A percentile compares a stretch with the other conserved stretches of the same genome.
phyloP scores from a whole-genome alignment of 64 coral and sea anemone species.

The Trachythela sp. region DNA sequence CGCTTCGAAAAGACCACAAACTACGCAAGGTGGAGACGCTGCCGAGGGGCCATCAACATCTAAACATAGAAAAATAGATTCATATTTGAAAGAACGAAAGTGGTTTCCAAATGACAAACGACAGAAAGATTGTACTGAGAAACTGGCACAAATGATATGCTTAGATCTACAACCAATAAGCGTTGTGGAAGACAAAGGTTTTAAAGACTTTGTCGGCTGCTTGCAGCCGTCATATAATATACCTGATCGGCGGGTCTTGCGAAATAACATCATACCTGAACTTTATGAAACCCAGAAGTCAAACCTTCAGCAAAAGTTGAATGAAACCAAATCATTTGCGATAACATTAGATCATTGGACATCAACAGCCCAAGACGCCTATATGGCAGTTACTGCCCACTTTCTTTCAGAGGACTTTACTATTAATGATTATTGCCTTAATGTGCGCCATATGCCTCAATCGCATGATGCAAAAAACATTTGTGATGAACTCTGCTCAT shows the following conservation, averaged over 20 bases:
- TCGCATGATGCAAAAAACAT: constrained; percentile 36
- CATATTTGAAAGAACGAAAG: constrained; percentile 10
- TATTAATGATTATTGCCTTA: constrained; percentile 37
- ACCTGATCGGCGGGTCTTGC: constrained; percentile 25
- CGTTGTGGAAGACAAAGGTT: constrained; percentile 33
- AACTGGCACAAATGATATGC: constrained; percentile 31
- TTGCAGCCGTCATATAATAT: constrained; percentile 13
- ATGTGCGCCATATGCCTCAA: constrained; percentile 17
- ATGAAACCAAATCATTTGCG: constrained; percentile 14
- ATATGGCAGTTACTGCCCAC: constrained; percentile 6
- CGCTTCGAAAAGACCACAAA: no score
- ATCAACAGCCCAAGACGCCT: constrained; percentile 28
- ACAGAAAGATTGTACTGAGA: constrained; percentile 28
- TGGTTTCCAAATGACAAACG: constrained; percentile 6
- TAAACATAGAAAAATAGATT: constrained; percentile 6
- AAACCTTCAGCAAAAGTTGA: constrained; percentile 26
- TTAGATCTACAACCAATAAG: constrained; percentile 35
- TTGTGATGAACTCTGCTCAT: constrained; percentile 33
- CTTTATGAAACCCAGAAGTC: constrained; percentile 20
- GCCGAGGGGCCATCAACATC: no score
- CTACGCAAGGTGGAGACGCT: no score
- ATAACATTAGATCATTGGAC: constrained; percentile 15
- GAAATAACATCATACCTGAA: constrained; percentile 24
- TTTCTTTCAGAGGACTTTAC: constrained; percentile 9
- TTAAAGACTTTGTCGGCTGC: not conserved